Base-by-base conservation (phyloP, 2,888 invertebrate species). In the Scaptomyza reducta region DNA sequence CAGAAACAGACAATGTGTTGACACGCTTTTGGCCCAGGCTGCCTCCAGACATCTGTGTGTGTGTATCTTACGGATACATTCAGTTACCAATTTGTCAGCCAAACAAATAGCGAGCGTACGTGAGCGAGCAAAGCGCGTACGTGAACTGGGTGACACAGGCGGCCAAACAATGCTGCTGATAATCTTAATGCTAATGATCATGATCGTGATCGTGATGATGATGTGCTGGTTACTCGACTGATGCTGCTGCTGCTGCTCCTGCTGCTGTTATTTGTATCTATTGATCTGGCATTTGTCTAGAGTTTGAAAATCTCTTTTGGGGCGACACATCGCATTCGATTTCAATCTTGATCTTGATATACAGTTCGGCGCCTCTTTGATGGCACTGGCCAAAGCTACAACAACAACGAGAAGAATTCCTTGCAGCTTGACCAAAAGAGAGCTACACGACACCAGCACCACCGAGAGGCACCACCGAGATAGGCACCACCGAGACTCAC, bases 301-400 rank as follows among this genome's bases (percentile, higher is more conserved):
- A 10, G 78, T 69, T 70, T 63, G 59, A 62, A 59, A 68, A 49
- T 49, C 42, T 70, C 69, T 45, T 42, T 44, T 56, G 57, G 59
- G 14, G 77, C 79, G 79, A 77, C 77, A 77, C 77, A 70, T 77
- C 67, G 78, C 61, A 40, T 55, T 61, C 64, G 81, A 82, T 88
- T 86, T 86, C 77, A 74, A 84, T 84, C 89, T 84, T 77, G 87
- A 84, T 84, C 84, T 84, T 88, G 88, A 88, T 88, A 87, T 88
- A 74, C 82, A 86, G 84, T 86, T 82, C 82, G 82, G 82, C 82
- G 88, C 82, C 87, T 88, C 82, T 82, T 82, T 82, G 82, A 82
- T 87, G 88, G 82, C 87, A 79, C 59, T 78, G 79, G 74, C 49
- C 33, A 18, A 7, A 38, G 35, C n/a, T 35, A 2, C 35, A n/a